Percentiles rank a stretch among this genome's conserved stretches.
Evolutionary conservation across 64 coral and sea anemone species (phyloP).

Genomic region (Acropora yongei): DNA sequence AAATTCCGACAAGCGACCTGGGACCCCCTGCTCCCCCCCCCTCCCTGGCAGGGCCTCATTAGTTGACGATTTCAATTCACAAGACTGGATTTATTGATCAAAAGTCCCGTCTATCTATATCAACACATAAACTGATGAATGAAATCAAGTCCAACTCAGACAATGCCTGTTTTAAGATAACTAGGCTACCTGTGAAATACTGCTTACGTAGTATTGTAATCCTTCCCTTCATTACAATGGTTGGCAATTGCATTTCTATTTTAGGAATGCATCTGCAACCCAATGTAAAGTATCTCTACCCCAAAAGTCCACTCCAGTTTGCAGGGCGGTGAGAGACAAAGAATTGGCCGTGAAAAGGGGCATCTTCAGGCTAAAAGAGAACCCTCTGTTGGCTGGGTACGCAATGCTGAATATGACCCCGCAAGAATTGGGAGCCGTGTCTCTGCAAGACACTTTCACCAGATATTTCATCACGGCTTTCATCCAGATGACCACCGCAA

Average conservation of each 20-base stretch:
- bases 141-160: too few species aligned
- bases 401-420: slow-evolving; percentile 11
- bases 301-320: background rate
- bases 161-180: too few species aligned
- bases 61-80: too few species aligned
- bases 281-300: slow-evolving; percentile 26
- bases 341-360: background rate
- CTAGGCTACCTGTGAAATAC: too few species aligned
- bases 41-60: too few species aligned
- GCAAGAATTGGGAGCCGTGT: background rate
- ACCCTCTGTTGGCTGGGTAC: background rate
- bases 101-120: too few species aligned
- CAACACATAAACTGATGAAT: too few species aligned
- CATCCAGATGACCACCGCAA: background rate
- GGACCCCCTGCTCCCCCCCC: too few species aligned
- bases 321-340: background rate
- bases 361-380: background rate
- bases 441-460: background rate
- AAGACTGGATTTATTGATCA: too few species aligned
- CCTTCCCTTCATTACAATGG: too few species aligned
- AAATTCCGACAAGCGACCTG: too few species aligned
- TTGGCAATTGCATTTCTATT: background rate
- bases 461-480: background rate
- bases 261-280: background rate
- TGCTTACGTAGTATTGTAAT: too few species aligned